These are phyloP conservation scores for Pristionchus exspectatus DNA, from an alignment of 2,888 invertebrate genomes.

Conservation along the genomic window DNA sequence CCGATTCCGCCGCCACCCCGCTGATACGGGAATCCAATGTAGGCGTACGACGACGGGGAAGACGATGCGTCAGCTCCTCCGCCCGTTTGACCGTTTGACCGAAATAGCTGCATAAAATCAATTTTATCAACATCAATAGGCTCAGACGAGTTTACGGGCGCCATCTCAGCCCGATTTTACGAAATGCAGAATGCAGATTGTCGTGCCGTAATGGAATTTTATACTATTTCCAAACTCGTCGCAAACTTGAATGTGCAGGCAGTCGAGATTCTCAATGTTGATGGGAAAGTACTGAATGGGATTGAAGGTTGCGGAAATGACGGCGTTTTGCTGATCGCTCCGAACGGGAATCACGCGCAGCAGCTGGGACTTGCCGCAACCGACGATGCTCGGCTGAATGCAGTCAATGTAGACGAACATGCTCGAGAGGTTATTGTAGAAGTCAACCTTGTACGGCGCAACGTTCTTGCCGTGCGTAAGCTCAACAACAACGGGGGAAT, in stretches of 20 bases:
- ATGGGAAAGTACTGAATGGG: background rate
- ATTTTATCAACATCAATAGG: slow-evolving; percentile 2
- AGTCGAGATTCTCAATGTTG: background rate
- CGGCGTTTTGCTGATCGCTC: background rate
- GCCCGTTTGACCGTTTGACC: background rate
- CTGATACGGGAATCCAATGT: background rate
- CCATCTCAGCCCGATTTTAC: background rate
- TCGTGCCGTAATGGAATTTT: background rate
- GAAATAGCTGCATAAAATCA: background rate
- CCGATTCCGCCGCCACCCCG: background rate
- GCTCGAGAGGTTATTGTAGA: background rate
- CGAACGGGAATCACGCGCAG: background rate
- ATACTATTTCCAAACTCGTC: background rate
- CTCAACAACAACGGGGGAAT: background rate
- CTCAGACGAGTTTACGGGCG: background rate
- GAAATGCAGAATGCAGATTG: background rate
- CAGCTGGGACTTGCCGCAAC: background rate
- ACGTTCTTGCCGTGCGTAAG: background rate
- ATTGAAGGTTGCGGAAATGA: background rate
- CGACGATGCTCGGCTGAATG: background rate
- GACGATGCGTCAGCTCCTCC: too few species aligned
- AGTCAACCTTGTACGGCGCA: background rate
- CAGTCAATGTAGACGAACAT: background rate
- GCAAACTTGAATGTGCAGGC: background rate
- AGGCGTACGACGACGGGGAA: too few species aligned